Conservation (phyloP, 1,140 invertebrate genomes). For the Tetramorium alpestre region DNA sequence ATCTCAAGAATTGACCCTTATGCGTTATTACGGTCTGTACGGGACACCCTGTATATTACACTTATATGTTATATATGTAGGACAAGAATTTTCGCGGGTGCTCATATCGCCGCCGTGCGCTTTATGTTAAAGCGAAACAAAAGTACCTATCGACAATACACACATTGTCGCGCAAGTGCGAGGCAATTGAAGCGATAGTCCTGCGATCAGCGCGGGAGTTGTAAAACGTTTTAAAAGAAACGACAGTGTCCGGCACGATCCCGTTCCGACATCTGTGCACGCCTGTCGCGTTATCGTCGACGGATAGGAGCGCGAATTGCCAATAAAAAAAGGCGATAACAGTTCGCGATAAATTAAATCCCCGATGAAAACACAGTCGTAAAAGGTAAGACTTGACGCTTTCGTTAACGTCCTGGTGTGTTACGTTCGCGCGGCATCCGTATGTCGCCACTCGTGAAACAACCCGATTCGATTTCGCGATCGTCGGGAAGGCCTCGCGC, state of each 20-base stretch:
- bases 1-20: no score
- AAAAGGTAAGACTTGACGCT: not conserved
- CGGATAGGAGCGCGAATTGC: conserved; percentile 11
- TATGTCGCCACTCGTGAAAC: not conserved
- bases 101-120: not conserved
- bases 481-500: not conserved
- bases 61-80: no score
- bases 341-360: conserved; percentile 23
- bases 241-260: not conserved
- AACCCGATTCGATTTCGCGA: not conserved
- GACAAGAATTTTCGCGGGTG: not conserved
- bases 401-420: not conserved
- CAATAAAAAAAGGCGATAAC: conserved; percentile 35
- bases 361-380: not conserved
- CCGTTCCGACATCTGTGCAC: not conserved
- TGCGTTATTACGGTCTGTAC: no score
- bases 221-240: not conserved
- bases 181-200: not conserved
- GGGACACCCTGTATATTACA: no score
- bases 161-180: not conserved
- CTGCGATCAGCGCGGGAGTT: not conserved
- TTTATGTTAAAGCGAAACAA: not conserved
- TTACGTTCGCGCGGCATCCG: not conserved
- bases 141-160: not conserved
- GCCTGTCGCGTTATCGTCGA: not conserved